Evolutionary conservation across 2,888 invertebrate genomes (phyloP).

Genomic region (Endomychus coccineus): DNA sequence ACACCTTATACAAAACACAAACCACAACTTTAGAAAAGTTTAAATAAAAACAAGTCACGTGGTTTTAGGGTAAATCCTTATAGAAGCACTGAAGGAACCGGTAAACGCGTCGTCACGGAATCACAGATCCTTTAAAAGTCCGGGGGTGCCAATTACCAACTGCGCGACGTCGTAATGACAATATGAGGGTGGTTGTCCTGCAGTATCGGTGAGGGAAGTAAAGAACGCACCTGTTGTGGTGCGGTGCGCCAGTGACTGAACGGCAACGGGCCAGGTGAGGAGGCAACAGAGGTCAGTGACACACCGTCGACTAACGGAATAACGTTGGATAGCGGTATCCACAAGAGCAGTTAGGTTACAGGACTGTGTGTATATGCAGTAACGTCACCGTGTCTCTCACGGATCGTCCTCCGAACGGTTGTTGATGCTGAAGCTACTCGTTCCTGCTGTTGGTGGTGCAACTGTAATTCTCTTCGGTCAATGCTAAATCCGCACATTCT

Average conservation of each 20-base stretch:
- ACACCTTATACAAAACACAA: too few relatives aligned
- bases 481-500: too few relatives aligned
- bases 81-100: too few relatives aligned
- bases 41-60: too few relatives aligned
- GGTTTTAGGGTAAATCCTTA: too few relatives aligned
- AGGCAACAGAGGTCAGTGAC: slow-evolving; percentile 43
- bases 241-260: slow-evolving; percentile 41
- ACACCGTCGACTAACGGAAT: slow-evolving; percentile 39
- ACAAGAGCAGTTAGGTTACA: slow-evolving; percentile 45
- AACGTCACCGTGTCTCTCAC: slow-evolving; percentile 25
- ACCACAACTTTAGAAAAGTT: too few relatives aligned
- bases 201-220: slow-evolving; percentile 14
- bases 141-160: too few relatives aligned
- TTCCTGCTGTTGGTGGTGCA: neutral
- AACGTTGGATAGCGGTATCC: slow-evolving; percentile 23
- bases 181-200: too few relatives aligned
- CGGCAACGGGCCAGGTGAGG: slow-evolving; percentile 41
- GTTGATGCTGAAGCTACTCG: slow-evolving; percentile 14
- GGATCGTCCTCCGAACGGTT: slow-evolving; percentile 14
- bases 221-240: slow-evolving; percentile 41
- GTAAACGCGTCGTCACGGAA: too few relatives aligned
- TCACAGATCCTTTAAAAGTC: too few relatives aligned
- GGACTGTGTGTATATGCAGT: slow-evolving; percentile 41
- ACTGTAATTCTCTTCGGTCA: neutral
- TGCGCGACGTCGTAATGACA: slow-evolving; percentile 8